phyloP scores from a whole-genome alignment of 1,140 invertebrate species.

The Cepaea nemoralis region DNA sequence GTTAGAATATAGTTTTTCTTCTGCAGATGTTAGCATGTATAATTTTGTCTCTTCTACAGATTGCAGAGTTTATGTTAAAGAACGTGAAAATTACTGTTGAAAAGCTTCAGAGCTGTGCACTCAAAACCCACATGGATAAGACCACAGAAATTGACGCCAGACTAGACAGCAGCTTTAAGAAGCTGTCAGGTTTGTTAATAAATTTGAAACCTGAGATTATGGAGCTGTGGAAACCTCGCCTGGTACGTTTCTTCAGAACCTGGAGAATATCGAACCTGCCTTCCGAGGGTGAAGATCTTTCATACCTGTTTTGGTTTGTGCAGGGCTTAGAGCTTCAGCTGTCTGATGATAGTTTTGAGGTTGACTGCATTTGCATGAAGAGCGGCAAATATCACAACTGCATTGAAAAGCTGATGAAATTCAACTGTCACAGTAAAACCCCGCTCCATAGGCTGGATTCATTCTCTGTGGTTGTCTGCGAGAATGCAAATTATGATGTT shows the following conservation, averaged over 20 bases:
- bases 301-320: background rate
- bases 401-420: background rate
- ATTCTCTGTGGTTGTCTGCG: too few relatives aligned
- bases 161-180: background rate
- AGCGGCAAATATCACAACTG: background rate
- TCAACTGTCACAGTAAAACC: too few relatives aligned
- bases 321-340: background rate
- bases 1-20: too few relatives aligned
- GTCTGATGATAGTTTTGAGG: too few relatives aligned
- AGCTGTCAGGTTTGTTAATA: background rate
- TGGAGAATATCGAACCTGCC: background rate
- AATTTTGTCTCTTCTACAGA: background rate
- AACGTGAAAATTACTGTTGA: background rate
- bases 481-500: too few relatives aligned
- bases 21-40: too few relatives aligned
- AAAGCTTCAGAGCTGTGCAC: background rate
- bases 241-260: background rate
- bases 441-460: too few relatives aligned
- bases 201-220: background rate
- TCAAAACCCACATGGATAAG: background rate
- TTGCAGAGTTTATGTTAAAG: conserved; percentile 15
- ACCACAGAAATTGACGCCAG: background rate
- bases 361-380: background rate
- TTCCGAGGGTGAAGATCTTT: background rate
- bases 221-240: background rate